Base-by-base conservation (phyloP, 2,797 vertebrate species). In the Siniperca undulata region DNA sequence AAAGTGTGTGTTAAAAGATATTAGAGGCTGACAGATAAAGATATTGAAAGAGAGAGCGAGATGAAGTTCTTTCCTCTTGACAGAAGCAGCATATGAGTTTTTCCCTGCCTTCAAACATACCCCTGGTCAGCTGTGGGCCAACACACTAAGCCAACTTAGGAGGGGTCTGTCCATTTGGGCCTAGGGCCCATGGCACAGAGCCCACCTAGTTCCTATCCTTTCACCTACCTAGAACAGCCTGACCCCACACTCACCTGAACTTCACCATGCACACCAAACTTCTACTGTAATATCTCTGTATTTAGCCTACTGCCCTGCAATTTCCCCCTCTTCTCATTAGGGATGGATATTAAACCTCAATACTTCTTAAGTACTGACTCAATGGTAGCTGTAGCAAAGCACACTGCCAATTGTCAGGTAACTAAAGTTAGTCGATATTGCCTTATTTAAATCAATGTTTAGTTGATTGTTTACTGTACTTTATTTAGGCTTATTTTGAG, bases 91-190 rank as follows among this genome's bases (percentile, higher is more conserved):
- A 12, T 67, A 44, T n/a, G 64, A 93, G 80, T 89, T 80, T 82
- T 78, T 86, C 83, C 83, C 73, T 88, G 73, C 85, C 84, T 82
- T 90, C 84, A 92, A 83, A 90, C 88, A 90, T 84, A 88, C 44
- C 87, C 82, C 83, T 60, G 19, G 85, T 92, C 91, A 92, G 90
- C 91, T 91, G 86, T 90, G 76, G 80, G 70, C 70, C 78, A 81
- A 84, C 75, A 80, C 74, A 50, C 88, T 77, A 83, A 83, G 78
- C 79, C 92, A 91, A 89, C 59, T 89, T 84, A 89, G 92, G 92
- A 90, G 91, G 91, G 85, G 90, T 91, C 85, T 83, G 85, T 87
- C 83, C 83, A 88, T 86, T 91, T 89, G 87, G 90, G 87, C 79
- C 52, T 19, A 55, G 10, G 64, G 81, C 84, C 86, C 67, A 80